Evolutionary conservation across 2,888 invertebrate species (phyloP).

Genomic region (Pedicia rivosa): DNA sequence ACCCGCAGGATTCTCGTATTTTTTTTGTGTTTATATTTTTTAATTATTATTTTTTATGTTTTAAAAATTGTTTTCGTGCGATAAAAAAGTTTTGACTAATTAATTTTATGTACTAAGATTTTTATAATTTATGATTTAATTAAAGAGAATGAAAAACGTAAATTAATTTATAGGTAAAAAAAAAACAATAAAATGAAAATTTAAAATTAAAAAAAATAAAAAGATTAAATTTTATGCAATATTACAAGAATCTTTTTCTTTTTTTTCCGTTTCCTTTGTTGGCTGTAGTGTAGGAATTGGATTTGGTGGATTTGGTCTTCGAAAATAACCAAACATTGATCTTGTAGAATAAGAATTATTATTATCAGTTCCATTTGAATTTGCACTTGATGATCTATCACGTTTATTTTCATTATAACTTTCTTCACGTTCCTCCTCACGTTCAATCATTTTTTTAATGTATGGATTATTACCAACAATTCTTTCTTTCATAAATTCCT

Average conservation of each 20-base stretch:
- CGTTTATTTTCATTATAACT: slow-evolving; percentile 12
- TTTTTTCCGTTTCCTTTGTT: not conserved
- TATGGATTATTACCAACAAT: slow-evolving; percentile 29
- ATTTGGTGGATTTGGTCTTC: not conserved
- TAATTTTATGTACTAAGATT: not conserved
- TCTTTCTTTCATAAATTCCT: slow-evolving; percentile 29
- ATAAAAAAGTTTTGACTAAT: not conserved
- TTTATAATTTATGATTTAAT: no score
- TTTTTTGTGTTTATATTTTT: not conserved
- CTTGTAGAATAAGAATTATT: not conserved
- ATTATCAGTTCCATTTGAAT: slow-evolving; percentile 6
- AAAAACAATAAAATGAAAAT: not conserved
- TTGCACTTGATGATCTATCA: slow-evolving; percentile 19
- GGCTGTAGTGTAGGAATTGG: no score
- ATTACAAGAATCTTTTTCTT: slow-evolving; percentile 26
- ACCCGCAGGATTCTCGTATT: slow-evolving; percentile 19
- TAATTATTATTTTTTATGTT: not conserved
- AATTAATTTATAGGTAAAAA: not conserved
- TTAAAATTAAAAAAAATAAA: not conserved
- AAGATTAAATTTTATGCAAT: slow-evolving; percentile 16
- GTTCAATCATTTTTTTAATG: slow-evolving; percentile 22
- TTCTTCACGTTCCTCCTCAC: slow-evolving; percentile 13
- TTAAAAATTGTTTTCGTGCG: not conserved
- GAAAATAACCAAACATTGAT: slow-evolving; percentile 1
- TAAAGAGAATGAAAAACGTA: no score